These are phyloP conservation scores for Drosophila maculinotata DNA, from an alignment of 2,888 invertebrate genomes.

Conservation along the genomic window DNA sequence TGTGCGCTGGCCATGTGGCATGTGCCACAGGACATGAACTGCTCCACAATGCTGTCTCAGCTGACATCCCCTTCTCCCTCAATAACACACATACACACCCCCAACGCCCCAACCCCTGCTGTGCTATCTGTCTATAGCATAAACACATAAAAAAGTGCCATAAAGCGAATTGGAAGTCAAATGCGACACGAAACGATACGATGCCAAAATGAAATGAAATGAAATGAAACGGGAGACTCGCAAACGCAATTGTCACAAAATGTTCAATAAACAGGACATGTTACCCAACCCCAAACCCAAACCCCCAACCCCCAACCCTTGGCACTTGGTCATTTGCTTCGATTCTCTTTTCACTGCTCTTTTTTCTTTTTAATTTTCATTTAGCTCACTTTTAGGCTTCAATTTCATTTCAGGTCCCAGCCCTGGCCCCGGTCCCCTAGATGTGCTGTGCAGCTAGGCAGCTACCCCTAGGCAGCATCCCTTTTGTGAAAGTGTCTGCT, in stretches of 20 bases:
- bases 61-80: slow-evolving; percentile 12
- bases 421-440: too few relatives aligned
- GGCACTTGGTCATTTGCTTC: slow-evolving; percentile 20
- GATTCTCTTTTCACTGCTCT: background rate
- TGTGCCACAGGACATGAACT: slow-evolving; percentile 33
- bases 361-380: slow-evolving; percentile 50
- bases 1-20: slow-evolving; percentile 54
- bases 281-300: background rate
- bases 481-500: slow-evolving; percentile 2
- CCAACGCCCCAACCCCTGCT: slow-evolving; percentile 2
- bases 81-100: slow-evolving; percentile 7
- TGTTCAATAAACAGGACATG: slow-evolving; percentile 66
- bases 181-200: slow-evolving; percentile 61
- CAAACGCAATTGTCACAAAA: slow-evolving; percentile 67
- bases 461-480: background rate
- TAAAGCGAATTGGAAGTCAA: slow-evolving; percentile 81
- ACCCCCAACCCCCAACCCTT: background rate
- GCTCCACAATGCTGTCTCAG: slow-evolving; percentile 22
- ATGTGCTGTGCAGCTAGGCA: background rate
- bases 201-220: slow-evolving; percentile 22
- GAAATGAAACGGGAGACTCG: slow-evolving; percentile 36
- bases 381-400: slow-evolving; percentile 43
- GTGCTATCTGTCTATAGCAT: slow-evolving; percentile 57
- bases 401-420: background rate
- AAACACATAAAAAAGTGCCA: slow-evolving; percentile 77